Percentiles rank a stretch among this genome's conserved stretches.
phyloP scores from a whole-genome alignment of 2,888 invertebrate species.

The Melanostoma scalare region DNA sequence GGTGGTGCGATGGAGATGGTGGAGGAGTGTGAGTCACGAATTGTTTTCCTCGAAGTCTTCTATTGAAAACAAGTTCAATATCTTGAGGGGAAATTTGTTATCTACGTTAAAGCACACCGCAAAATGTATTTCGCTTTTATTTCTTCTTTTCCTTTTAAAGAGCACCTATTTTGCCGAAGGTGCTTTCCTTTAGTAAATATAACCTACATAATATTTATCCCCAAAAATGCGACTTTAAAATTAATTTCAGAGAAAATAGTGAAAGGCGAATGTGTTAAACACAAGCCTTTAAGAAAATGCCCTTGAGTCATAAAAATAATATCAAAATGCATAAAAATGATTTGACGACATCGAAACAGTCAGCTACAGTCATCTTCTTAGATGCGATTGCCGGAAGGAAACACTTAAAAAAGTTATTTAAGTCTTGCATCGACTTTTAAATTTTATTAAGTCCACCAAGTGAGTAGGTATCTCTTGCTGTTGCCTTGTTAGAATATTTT shows the following conservation, averaged over 20 bases:
- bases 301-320: too few species aligned
- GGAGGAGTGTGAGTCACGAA: background rate
- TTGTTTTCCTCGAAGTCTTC: background rate
- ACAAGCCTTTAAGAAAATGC: too few species aligned
- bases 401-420: slow-evolving; percentile 4
- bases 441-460: background rate
- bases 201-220: too few species aligned
- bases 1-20: background rate
- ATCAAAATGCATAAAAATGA: too few species aligned
- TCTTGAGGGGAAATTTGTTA: background rate
- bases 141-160: background rate
- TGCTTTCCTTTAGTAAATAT: too few species aligned
- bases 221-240: too few species aligned
- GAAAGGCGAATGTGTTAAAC: too few species aligned
- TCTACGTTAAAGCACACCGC: background rate
- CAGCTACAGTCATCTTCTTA: background rate
- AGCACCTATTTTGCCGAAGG: too few species aligned
- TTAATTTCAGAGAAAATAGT: too few species aligned
- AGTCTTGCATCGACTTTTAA: background rate
- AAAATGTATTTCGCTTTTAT: background rate
- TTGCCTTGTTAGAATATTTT: slow-evolving; percentile 14
- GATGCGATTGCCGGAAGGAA: slow-evolving; percentile 6
- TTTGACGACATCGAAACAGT: too few species aligned
- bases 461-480: background rate
- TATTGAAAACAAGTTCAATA: background rate